Conservation (phyloP, 2,888 invertebrate species). For the Athetis lepigone region DNA sequence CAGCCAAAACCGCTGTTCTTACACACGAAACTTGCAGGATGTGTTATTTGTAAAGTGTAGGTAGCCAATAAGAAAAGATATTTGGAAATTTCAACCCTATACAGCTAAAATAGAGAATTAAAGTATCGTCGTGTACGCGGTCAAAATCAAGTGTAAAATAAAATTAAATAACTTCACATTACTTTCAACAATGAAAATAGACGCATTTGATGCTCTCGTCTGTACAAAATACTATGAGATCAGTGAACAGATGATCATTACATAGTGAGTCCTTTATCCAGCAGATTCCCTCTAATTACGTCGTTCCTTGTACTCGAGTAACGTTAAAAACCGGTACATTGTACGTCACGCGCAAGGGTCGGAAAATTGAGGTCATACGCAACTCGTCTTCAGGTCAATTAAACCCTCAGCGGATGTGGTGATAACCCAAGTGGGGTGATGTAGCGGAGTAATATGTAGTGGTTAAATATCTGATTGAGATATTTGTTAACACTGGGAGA, state of each 20-base stretch:
- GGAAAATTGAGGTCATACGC: constrained; percentile 79
- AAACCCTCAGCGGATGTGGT: constrained; percentile 68
- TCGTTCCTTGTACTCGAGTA: constrained; percentile 49
- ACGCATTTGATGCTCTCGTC: not conserved
- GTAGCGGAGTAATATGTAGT: constrained; percentile 36
- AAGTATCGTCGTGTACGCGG: too few species aligned
- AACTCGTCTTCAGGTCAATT: constrained; percentile 80
- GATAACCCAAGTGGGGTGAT: constrained; percentile 46
- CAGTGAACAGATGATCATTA: constrained; percentile 41
- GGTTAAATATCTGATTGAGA: not conserved
- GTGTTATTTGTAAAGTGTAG: too few species aligned
- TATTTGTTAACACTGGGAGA: not conserved
- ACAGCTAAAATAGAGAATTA: too few species aligned
- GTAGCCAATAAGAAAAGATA: too few species aligned
- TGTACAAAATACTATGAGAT: constrained; percentile 3
- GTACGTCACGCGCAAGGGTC: constrained; percentile 69
- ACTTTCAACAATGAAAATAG: constrained; percentile 13
- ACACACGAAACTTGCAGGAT: too few species aligned
- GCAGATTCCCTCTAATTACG: constrained; percentile 40
- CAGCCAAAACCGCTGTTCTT: too few species aligned
- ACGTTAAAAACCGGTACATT: constrained; percentile 71
- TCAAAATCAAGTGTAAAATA: too few species aligned
- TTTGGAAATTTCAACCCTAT: too few species aligned
- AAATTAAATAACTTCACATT: not conserved
- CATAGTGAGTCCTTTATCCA: constrained; percentile 13